Conservation (phyloP, 2,797 vertebrate species). For the Acrocephalus scirpaceus region DNA sequence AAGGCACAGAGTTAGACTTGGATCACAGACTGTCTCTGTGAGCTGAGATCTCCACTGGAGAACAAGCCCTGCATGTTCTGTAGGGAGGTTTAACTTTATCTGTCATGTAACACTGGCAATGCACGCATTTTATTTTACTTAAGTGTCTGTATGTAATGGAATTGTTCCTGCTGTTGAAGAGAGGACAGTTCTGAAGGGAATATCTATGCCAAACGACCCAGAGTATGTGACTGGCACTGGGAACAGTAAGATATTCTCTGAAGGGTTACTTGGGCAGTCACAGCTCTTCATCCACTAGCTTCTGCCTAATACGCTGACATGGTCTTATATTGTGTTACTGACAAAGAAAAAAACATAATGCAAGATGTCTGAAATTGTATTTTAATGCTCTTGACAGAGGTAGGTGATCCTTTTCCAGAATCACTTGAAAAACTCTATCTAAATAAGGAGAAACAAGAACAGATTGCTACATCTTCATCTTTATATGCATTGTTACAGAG, state of each 20-base stretch:
- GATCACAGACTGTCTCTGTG: neutral
- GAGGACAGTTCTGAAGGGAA: neutral
- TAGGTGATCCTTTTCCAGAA: neutral
- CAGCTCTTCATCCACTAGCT: neutral
- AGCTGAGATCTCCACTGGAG: neutral
- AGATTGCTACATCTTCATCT: neutral
- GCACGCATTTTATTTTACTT: neutral
- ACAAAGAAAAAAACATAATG: neutral
- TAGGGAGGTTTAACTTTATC: neutral
- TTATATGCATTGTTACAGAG: neutral
- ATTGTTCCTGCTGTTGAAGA: neutral
- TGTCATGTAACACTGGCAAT: neutral
- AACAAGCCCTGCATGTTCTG: neutral
- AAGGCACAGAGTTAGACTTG: neutral
- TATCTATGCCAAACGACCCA: neutral
- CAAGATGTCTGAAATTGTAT: neutral
- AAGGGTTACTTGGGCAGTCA: neutral
- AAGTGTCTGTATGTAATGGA: neutral
- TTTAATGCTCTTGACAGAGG: neutral
- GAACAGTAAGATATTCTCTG: neutral
- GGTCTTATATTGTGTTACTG: neutral
- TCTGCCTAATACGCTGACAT: neutral
- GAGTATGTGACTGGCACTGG: neutral
- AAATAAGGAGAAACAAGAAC: neutral
- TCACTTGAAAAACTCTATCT: neutral